phyloP scores from a whole-genome alignment of 2,888 invertebrate species.

The Eristalis arbustorum region DNA sequence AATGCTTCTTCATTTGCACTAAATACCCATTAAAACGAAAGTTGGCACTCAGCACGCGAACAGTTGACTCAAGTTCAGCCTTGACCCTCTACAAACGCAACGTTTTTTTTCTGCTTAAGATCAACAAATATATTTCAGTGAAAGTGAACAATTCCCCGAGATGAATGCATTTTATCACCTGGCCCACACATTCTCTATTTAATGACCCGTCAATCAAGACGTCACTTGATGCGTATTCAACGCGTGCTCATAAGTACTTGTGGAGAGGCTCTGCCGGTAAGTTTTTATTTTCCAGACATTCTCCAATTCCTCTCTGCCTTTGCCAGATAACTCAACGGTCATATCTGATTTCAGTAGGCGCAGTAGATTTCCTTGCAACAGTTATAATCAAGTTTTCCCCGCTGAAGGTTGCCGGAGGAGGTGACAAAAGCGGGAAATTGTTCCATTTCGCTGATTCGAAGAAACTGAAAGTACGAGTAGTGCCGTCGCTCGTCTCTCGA shows the following conservation, averaged over 20 bases:
- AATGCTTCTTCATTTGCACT: not conserved
- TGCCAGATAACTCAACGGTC: constrained; percentile 11
- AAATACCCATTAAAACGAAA: not conserved
- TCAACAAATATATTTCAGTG: not conserved
- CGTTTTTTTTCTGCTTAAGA: not conserved
- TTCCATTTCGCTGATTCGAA: constrained; percentile 57
- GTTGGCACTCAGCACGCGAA: not conserved
- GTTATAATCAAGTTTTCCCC: constrained; percentile 52
- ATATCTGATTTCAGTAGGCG: constrained; percentile 19
- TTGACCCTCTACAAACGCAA: not conserved
- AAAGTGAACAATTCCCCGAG: not conserved
- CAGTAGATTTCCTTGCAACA: constrained; percentile 19
- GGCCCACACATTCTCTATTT: not conserved
- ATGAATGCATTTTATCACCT: not conserved
- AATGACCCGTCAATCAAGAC: constrained; percentile 7
- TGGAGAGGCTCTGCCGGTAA: not conserved
- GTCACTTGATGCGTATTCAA: not conserved
- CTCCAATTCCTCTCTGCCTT: not conserved
- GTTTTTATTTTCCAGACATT: not conserved
- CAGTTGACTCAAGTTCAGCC: not conserved
- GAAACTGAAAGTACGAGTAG: constrained; percentile 57
- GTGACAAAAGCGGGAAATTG: constrained; percentile 59
- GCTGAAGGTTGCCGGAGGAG: constrained; percentile 60
- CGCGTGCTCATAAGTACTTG: not conserved
- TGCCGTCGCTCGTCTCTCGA: not conserved